phyloP scores from a whole-genome alignment of 2,888 invertebrate genomes.

The Lepidocyrtoides sp. region DNA sequence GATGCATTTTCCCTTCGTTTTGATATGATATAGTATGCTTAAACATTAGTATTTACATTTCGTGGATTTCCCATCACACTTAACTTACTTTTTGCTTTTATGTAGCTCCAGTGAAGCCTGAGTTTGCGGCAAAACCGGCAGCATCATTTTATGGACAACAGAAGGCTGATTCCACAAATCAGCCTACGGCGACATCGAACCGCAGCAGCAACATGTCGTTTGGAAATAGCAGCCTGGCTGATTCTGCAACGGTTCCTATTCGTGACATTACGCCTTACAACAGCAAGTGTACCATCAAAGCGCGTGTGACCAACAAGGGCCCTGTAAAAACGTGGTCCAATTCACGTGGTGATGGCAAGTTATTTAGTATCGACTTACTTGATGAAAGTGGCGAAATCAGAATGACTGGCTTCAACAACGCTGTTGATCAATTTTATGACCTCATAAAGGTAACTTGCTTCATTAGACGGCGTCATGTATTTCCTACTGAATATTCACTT shows the following conservation, averaged over 20 bases:
- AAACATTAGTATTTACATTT: background rate
- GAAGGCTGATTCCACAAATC: slow-evolving; percentile 7
- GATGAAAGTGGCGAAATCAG: slow-evolving; percentile 98
- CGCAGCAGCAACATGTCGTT: slow-evolving; percentile 25
- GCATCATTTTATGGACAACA: slow-evolving; percentile 70
- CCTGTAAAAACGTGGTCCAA: slow-evolving; percentile 96
- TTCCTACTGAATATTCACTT: slow-evolving; percentile 7
- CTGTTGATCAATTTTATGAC: slow-evolving; percentile 95
- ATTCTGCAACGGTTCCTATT: slow-evolving; percentile 90
- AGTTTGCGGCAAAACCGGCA: slow-evolving; percentile 15
- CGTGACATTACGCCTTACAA: slow-evolving; percentile 96
- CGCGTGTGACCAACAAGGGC: slow-evolving; percentile 94
- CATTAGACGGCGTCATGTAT: background rate
- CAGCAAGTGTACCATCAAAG: slow-evolving; percentile 94
- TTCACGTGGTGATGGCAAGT: slow-evolving; percentile 96
- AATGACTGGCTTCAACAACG: slow-evolving; percentile 95
- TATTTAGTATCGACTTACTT: slow-evolving; percentile 96
- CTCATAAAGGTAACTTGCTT: slow-evolving; percentile 92
- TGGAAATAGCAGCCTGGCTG: background rate
- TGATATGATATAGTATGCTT: background rate
- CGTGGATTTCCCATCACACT: background rate
- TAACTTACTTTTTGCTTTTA: too few relatives aligned
- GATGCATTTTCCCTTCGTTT: too few relatives aligned
- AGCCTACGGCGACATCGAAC: background rate
- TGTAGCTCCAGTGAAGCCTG: slow-evolving; percentile 50